Conservation (phyloP, 1,140 invertebrate species). For the Orchesella cincta region DNA sequence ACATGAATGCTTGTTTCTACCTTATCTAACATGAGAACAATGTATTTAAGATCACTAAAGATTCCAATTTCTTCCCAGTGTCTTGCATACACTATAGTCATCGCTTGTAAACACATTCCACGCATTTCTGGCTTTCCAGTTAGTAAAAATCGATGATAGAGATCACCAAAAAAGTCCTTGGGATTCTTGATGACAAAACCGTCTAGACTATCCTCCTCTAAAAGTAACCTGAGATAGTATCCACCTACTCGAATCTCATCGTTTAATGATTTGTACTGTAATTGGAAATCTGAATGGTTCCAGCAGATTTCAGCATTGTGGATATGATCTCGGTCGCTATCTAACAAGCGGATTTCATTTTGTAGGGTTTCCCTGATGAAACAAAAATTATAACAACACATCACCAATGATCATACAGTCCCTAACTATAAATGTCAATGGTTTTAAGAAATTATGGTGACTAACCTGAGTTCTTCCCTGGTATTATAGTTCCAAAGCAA, state of each 20-base stretch:
- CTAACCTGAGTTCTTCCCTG: constrained; percentile 79
- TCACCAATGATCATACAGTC: too few relatives aligned
- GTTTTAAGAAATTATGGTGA: too few relatives aligned
- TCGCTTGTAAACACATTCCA: constrained; percentile 84
- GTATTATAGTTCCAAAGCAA: constrained; percentile 99
- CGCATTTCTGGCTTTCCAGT: constrained; percentile 89
- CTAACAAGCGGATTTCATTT: constrained; percentile 88
- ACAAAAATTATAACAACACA: too few relatives aligned
- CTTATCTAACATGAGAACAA: constrained; percentile 90
- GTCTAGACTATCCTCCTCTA: constrained; percentile 74
- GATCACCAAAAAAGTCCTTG: constrained; percentile 95
- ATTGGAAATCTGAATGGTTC: constrained; percentile 98
- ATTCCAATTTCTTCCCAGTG: constrained; percentile 96
- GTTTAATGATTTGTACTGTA: constrained; percentile 86
- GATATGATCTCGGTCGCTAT: constrained; percentile 85
- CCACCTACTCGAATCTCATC: constrained; percentile 98
- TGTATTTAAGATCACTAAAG: constrained; percentile 96
- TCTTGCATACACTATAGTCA: constrained; percentile 88
- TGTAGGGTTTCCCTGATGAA: constrained; percentile 86
- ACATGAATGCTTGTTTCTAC: constrained; percentile 57
- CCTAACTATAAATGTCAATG: too few relatives aligned
- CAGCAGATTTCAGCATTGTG: constrained; percentile 74
- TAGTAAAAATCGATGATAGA: constrained; percentile 95
- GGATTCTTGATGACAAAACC: constrained; percentile 47
- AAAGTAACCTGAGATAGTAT: constrained; percentile 91